Percentiles rank a stretch among this genome's conserved stretches.
Conservation (phyloP, 2,797 vertebrate genomes). For the Myotis myotis region DNA sequence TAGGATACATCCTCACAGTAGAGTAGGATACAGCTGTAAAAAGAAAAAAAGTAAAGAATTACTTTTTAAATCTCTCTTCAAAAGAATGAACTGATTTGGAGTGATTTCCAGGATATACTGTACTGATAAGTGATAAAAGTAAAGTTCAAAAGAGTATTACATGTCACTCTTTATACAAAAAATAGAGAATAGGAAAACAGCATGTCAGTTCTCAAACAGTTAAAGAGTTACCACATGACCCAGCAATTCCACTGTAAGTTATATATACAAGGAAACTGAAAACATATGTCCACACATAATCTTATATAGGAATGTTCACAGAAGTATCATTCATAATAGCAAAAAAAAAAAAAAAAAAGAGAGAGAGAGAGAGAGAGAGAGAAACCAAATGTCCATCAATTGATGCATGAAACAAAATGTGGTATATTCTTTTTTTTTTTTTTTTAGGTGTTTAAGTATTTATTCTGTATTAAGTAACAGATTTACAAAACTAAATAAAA, state of each 20-base stretch:
- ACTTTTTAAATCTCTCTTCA: neutral
- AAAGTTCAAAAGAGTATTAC: neutral
- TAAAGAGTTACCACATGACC: constrained; percentile 22
- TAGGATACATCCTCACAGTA: neutral
- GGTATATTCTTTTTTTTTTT: neutral
- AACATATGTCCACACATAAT: neutral
- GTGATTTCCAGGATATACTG: neutral
- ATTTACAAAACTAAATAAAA: no score
- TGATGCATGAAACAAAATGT: neutral
- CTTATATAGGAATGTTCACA: neutral
- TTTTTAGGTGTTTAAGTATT: no score
- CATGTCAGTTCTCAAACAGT: constrained; percentile 8
- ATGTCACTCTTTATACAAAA: neutral
- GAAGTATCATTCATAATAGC: neutral
- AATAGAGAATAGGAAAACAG: neutral
- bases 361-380: no score
- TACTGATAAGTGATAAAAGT: neutral
- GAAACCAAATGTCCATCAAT: neutral
- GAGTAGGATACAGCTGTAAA: neutral
- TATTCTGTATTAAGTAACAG: no score
- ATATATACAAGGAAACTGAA: neutral
- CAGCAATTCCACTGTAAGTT: constrained; percentile 1
- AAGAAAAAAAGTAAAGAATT: neutral
- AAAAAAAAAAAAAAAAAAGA: neutral
- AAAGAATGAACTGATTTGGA: constrained; percentile 32